Evolutionary conservation across 2,797 vertebrate genomes (phyloP).

Genomic region (Sebastiscus tertius): DNA sequence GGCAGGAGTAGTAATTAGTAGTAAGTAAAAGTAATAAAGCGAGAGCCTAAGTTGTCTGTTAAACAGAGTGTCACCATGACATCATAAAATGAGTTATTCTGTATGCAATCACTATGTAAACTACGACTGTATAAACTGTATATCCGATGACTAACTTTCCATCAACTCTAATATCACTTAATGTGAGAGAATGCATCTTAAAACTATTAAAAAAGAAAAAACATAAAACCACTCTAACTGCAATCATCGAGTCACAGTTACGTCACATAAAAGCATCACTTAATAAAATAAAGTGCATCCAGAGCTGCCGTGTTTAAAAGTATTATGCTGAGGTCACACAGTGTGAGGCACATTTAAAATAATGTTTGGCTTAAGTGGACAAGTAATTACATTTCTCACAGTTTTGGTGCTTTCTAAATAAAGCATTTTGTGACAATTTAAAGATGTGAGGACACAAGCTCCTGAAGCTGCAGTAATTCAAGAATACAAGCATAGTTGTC

Average conservation of each 20-base stretch:
- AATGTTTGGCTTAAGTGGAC: constrained; percentile 9
- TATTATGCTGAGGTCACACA: neutral
- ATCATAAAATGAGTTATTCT: neutral
- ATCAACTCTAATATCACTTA: neutral
- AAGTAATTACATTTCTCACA: constrained; percentile 9
- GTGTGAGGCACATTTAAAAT: constrained; percentile 13
- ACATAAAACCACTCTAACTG: neutral
- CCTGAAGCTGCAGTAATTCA: neutral
- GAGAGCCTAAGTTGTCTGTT: neutral
- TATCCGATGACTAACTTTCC: neutral
- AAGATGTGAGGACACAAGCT: neutral
- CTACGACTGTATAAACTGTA: neutral
- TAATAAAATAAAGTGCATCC: neutral
- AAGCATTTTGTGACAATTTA: neutral
- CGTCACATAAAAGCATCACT: constrained; percentile 21
- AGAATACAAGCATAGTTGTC: neutral
- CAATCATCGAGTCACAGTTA: neutral
- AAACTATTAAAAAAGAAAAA: neutral
- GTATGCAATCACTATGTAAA: neutral
- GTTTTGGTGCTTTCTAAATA: neutral
- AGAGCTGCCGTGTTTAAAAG: constrained; percentile 17
- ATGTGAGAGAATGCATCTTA: neutral
- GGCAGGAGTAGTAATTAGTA: neutral
- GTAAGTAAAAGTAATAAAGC: neutral
- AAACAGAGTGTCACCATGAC: neutral